phyloP scores from a whole-genome alignment of 2,113 vertebrate species.

The Psittacara wagleri region DNA sequence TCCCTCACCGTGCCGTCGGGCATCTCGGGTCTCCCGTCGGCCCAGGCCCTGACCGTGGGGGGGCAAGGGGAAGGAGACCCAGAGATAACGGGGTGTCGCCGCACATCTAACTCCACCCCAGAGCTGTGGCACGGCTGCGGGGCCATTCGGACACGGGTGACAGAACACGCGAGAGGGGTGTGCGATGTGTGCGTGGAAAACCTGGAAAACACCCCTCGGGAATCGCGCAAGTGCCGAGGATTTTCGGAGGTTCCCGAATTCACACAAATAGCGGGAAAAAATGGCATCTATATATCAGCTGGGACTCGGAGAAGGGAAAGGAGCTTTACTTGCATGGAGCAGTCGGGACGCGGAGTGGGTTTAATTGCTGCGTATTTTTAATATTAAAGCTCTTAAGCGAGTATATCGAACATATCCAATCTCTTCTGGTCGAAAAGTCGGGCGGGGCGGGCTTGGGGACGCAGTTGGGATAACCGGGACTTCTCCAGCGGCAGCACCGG shows the following conservation, averaged over 20 bases:
- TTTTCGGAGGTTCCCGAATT: background rate
- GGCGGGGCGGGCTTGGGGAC: background rate
- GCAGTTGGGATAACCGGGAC: background rate
- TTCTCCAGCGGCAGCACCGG: background rate
- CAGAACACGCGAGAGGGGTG: background rate
- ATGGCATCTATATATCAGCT: accelerated
- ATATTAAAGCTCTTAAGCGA: background rate
- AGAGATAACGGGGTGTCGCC: background rate
- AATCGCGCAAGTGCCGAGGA: too few species aligned
- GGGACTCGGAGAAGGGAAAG: background rate
- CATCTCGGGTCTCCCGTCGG: background rate
- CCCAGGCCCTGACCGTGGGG: too few species aligned
- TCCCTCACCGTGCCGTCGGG: background rate
- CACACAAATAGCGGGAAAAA: background rate
- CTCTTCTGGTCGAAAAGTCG: background rate
- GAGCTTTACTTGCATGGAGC: background rate
- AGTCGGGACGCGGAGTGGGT: background rate
- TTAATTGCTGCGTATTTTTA: background rate
- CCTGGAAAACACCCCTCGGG: accelerated
- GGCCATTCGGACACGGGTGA: background rate
- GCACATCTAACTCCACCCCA: background rate
- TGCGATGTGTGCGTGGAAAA: background rate
- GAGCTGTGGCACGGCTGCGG: background rate
- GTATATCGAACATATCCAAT: background rate
- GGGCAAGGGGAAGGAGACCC: background rate